These are phyloP conservation scores for Ctenicera cuprea DNA, from an alignment of 2,888 invertebrate genomes.

Conservation along the genomic window DNA sequence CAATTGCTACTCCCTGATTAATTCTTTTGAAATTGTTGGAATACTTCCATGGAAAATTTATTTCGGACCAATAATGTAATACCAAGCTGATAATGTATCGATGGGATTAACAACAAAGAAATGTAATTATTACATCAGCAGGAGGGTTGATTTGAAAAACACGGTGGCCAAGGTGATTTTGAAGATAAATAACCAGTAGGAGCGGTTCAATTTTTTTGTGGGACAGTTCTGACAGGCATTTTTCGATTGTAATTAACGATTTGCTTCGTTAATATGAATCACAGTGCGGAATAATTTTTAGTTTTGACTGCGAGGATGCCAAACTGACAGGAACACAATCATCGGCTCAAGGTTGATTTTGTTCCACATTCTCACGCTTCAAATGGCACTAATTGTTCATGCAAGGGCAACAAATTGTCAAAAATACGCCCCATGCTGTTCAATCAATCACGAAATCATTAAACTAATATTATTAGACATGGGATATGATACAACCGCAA, in stretches of 20 bases:
- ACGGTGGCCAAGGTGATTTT: background rate
- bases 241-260: background rate
- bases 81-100: no score
- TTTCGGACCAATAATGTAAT: conserved; percentile 15
- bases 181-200: background rate
- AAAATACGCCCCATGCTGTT: background rate
- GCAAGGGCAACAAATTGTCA: conserved; percentile 25
- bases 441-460: conserved; percentile 18
- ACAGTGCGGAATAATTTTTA: background rate
- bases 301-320: background rate
- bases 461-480: no score
- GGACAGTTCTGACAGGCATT: background rate
- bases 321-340: conserved; percentile 1
- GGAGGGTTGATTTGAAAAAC: background rate
- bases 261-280: background rate
- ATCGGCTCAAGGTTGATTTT: conserved; percentile 2
- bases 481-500: no score
- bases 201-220: background rate
- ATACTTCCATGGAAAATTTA: conserved; percentile 27
- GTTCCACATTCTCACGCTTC: conserved; percentile 15
- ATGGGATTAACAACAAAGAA: conserved; percentile 25
- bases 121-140: conserved; percentile 27
- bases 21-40: conserved; percentile 35
- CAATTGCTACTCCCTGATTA: conserved; percentile 35
- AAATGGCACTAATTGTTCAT: conserved; percentile 8